Base-by-base conservation (phyloP, 2,888 invertebrate genomes). In the Agrilus mali region DNA sequence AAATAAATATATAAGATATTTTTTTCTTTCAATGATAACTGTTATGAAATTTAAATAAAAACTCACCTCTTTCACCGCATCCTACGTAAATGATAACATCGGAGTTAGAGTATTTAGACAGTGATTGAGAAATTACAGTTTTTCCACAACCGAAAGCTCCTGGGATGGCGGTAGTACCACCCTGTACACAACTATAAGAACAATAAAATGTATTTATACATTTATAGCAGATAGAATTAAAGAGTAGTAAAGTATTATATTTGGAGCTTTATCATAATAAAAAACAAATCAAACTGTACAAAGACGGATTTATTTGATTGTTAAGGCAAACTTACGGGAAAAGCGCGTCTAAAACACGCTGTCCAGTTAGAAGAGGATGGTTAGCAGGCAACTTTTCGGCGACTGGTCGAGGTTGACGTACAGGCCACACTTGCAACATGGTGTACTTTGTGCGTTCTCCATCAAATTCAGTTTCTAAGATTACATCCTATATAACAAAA, bases 141-240 rank as follows among this genome's bases (percentile, higher is more conserved):
- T 99, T 99, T 58, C 98, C 98, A 71, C 98, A 99, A 68, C 98
- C 98, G 74, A 99, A 98, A 61, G 98, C 98, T 46, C 98, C 97
- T 58, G 96, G 96, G 70, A 97, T 96, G 60, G 96, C 96, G 2
- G 97, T 97, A 35, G 97, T 97, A 51, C 97, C 97, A 50, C 97
- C 97, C 70, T 95, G 95, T 16, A 97, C 96, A 65, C 94, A 95
- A 5, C 88, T 89, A 66, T 1, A 58, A 55, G 44, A 43, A 41
- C 41, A 46, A 34, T 37, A 47, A 17, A 27, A 27, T 42, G 40
- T n/a, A 42, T 4, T 17, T n/a, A 13, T 14, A 17, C 7, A 6
- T 20, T 20, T 20, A 20, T 20, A 20, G 5, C 20, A 20, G 1
- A 20, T 20, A 20, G 7, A 20, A n/a, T n/a, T n/a, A n/a, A n/a